Base-by-base conservation (phyloP, 2,113 vertebrate genomes). In the Aspidoscelis tigris region DNA sequence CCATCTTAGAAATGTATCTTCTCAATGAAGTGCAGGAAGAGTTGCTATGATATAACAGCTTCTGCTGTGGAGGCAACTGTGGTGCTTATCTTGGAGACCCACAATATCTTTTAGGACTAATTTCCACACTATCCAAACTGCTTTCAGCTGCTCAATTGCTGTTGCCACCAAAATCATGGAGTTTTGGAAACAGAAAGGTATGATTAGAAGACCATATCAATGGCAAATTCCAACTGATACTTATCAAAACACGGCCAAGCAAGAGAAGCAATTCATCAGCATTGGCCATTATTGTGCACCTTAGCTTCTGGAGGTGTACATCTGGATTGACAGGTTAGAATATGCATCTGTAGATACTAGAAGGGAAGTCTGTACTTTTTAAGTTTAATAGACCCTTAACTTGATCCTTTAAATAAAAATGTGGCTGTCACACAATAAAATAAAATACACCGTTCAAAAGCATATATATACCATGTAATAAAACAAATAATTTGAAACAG, bases 211-310 rank as follows among this genome's bases (percentile, higher is more conserved):
- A 43, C 4, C n/a, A 73, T n/a, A 20, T 64, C 24, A 9, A 7
- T 82, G 22, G 81, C 85, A 81, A 85, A 78, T 77, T 78, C 16
- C 20, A 47, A 26, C 2, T 65, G 43, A 8, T 12, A 71, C 7
- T 3, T 11, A 78, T 53, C 64, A 85, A 88, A 86, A 76, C 14
- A 64, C 84, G 5, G 5, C 26, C 21, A 83, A 84, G 77, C 0
- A 90, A 84, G 53, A 70, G 0, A 82, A 22, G 55, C 61, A 77
- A 77, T n/a, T 41, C 5, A 55, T 58, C 24, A 22, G 5, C 8
- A 50, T 50, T 50, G 47, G 8, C 8, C 8, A 74, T 50, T 22
- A 4, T 21, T 22, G 9, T 47, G 2, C 10, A 26, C 55, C 22
- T 61, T 24, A 65, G 55, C 14, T 65, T 16, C 41, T 47, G 58